phyloP scores from a whole-genome alignment of 2,888 invertebrate genomes.

The Calameuta idolon region DNA sequence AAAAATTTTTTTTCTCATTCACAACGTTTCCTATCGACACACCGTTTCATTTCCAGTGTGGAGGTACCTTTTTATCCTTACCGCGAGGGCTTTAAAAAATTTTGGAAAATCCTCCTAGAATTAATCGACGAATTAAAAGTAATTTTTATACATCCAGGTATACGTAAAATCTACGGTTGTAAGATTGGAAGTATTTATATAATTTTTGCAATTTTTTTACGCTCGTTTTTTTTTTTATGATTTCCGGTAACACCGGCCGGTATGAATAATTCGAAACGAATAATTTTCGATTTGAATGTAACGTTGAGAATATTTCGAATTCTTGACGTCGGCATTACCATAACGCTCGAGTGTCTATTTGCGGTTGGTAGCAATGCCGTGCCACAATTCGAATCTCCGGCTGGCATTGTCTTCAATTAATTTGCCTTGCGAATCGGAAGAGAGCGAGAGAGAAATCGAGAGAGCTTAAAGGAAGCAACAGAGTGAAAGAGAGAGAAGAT shows the following conservation, averaged over 20 bases:
- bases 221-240: neutral
- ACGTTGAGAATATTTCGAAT: neutral
- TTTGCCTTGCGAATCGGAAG: slow-evolving; percentile 8
- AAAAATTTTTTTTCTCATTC: neutral
- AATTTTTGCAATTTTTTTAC: neutral
- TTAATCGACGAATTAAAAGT: neutral
- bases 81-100: neutral
- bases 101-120: neutral
- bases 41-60: neutral
- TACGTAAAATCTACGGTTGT: neutral
- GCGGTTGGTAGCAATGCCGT: neutral
- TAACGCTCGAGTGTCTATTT: neutral
- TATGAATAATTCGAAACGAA: neutral
- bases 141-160: neutral
- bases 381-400: neutral
- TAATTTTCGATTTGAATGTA: neutral
- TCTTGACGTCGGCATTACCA: neutral
- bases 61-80: neutral
- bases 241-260: neutral
- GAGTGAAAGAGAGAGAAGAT: neutral
- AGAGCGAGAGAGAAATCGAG: neutral
- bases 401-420: neutral
- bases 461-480: neutral
- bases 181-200: neutral
- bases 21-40: neutral